Base-by-base conservation (phyloP, 2,888 invertebrate species). In the Sphaerophoria taeniata region DNA sequence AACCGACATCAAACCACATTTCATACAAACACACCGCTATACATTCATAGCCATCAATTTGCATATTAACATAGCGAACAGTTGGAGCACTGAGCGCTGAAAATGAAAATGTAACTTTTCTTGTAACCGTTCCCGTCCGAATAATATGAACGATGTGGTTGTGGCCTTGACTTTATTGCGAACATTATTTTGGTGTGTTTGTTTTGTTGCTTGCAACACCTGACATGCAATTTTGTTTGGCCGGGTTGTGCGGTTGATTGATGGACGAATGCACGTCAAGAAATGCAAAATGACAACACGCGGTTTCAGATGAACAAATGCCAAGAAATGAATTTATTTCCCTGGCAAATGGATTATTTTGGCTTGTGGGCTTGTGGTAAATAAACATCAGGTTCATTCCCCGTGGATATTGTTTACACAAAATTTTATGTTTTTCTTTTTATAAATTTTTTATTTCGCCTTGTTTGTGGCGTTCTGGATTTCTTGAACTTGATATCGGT, bases 91-190 rank as follows among this genome's bases (percentile, higher is more conserved):
- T 9, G 5, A 11, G 24, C 16, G 49, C 49, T 67, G 39, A 6
- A 9, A 31, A 71, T 61, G 43, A 6, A 16, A 36, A 74, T 72
- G 33, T 0, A 47, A 67, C 75, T 70, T 58, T 79, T 69, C 56
- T 79, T 79, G 72, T n/a, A 58, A 75, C 60, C 39, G 65, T 71
- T 70, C 60, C 60, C 75, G 72, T 65, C 49, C 72, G 53, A 16
- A 7, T 6, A 5, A 5, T 49, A 33, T 49, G 45, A 58, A 72
- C 73, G 61, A 49, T 56, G 70, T 61, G 49, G 60, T 65, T n/a
- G 31, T 81, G 85, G 77, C 85, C 85, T 85, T 85, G 85, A 85
- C 85, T 85, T 81, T 69, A 77, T 81, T 80, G 65, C 43, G 16
- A 72, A 9, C 63, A 70, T 80, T 76, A 67, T 9, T 14, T 4